Evolutionary conservation across 2,797 vertebrate genomes (phyloP).

Genomic region (Gadopsis marmoratus): DNA sequence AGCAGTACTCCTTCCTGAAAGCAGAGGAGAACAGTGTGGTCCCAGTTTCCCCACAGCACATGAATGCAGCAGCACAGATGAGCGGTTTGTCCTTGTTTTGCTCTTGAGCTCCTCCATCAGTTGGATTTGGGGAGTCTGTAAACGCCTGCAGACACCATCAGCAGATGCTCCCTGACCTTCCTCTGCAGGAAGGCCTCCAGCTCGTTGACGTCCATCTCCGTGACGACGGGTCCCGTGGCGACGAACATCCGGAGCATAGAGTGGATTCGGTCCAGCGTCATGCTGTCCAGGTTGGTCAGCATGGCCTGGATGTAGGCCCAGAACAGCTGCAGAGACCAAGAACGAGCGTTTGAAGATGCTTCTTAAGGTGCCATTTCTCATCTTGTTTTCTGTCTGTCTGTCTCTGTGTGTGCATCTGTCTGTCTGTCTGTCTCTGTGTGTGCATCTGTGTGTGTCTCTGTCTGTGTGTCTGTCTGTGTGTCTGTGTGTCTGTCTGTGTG

Average conservation of each 20-base stretch:
- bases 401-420: constrained; percentile 9
- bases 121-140: constrained; percentile 94
- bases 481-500: not conserved
- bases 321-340: constrained; percentile 87
- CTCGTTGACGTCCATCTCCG: constrained; percentile 95
- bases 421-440: not conserved
- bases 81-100: not conserved
- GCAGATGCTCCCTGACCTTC: constrained; percentile 95
- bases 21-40: not conserved
- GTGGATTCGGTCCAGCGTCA: constrained; percentile 97
- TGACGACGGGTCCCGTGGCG: constrained; percentile 92
- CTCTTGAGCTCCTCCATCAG: constrained; percentile 44
- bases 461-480: too few relatives aligned
- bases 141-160: constrained; percentile 89
- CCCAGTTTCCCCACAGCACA: too few relatives aligned
- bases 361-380: too few relatives aligned
- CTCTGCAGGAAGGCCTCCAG: constrained; percentile 95
- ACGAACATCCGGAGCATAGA: constrained; percentile 99
- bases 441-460: constrained; percentile 13
- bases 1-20: not conserved
- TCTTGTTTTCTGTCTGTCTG: not conserved
- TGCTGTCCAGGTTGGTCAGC: constrained; percentile 98
- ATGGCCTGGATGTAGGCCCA: constrained; percentile 99
- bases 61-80: not conserved
- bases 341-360: not conserved